These are phyloP conservation scores for Uloborus plumipes DNA, from an alignment of 2,888 invertebrate genomes.

Conservation along the genomic window DNA sequence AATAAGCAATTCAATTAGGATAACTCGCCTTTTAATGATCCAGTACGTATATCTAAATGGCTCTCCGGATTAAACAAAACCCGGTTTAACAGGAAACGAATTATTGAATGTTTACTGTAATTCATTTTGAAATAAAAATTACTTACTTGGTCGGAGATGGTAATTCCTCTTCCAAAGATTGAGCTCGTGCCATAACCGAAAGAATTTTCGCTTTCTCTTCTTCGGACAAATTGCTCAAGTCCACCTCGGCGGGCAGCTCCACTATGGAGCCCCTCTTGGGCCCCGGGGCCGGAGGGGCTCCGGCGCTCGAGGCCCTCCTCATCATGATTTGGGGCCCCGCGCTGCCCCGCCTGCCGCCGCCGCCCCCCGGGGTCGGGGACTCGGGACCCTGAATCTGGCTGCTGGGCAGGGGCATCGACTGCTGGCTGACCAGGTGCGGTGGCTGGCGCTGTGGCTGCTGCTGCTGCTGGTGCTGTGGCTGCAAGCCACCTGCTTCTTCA, in stretches of 20 bases:
- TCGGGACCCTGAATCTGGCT: conserved; percentile 11
- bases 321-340: conserved; percentile 37
- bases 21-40: too few species aligned
- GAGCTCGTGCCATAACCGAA: conserved; percentile 77
- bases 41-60: too few species aligned
- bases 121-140: neutral
- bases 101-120: too few species aligned
- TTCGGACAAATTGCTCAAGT: conserved; percentile 76
- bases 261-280: conserved; percentile 43
- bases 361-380: neutral
- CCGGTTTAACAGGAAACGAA: too few species aligned
- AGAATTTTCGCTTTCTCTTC: conserved; percentile 77
- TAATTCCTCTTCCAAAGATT: conserved; percentile 71
- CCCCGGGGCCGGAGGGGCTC: neutral
- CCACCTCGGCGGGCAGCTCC: conserved; percentile 72
- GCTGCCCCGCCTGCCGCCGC: conserved; percentile 39
- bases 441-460: conserved; percentile 18
- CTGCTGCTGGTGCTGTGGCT: conserved; percentile 8
- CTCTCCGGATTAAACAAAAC: too few species aligned
- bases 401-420: conserved; percentile 49
- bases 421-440: conserved; percentile 46
- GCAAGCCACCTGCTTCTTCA: conserved; percentile 14
- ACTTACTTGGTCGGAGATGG: conserved; percentile 30
- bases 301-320: conserved; percentile 14
- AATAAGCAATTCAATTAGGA: too few species aligned